These are phyloP conservation scores for Nemotelus nigrinus DNA, from an alignment of 2,888 invertebrate species.

Conservation along the genomic window DNA sequence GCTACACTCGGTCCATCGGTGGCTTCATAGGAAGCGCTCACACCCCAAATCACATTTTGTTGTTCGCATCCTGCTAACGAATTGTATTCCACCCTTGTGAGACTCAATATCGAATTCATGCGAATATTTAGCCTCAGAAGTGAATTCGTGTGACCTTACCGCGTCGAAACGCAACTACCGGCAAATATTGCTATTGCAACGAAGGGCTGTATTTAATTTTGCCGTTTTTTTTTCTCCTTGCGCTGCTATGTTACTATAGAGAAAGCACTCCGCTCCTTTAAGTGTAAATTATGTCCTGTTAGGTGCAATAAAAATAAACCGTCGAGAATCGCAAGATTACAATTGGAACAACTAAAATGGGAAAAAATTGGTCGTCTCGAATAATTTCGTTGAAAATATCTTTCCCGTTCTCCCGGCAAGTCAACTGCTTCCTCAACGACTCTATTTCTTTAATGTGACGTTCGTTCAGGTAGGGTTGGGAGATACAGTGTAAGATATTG, in stretches of 20 bases:
- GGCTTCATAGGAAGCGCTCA: conserved; percentile 1
- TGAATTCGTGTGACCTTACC: conserved; percentile 7
- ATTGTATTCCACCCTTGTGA: conserved; percentile 15
- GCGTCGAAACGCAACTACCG: neutral
- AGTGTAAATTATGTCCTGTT: conserved; percentile 46
- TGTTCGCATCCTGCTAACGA: neutral
- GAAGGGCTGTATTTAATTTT: conserved; percentile 37
- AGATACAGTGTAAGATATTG: neutral
- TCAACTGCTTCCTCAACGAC: conserved; percentile 37
- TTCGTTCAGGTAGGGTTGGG: neutral
- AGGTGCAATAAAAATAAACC: conserved; percentile 47
- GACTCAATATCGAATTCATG: conserved; percentile 17
- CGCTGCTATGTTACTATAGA: neutral
- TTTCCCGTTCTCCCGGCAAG: conserved; percentile 25
- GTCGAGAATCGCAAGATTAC: conserved; percentile 45
- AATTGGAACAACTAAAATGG: conserved; percentile 44
- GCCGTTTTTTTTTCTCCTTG: conserved; percentile 14
- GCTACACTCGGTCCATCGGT: neutral
- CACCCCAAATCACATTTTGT: neutral
- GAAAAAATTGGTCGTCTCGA: conserved; percentile 41
- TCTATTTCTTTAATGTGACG: neutral
- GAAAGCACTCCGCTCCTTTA: conserved; percentile 16
- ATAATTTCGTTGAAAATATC: conserved; percentile 46
- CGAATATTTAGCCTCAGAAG: conserved; percentile 10
- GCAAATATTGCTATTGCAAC: conserved; percentile 1